A percentile compares a stretch with the other conserved stretches of the same genome.
Evolutionary conservation across 1,140 invertebrate genomes (phyloP).

Genomic region (Vollenhovia emeryi): DNA sequence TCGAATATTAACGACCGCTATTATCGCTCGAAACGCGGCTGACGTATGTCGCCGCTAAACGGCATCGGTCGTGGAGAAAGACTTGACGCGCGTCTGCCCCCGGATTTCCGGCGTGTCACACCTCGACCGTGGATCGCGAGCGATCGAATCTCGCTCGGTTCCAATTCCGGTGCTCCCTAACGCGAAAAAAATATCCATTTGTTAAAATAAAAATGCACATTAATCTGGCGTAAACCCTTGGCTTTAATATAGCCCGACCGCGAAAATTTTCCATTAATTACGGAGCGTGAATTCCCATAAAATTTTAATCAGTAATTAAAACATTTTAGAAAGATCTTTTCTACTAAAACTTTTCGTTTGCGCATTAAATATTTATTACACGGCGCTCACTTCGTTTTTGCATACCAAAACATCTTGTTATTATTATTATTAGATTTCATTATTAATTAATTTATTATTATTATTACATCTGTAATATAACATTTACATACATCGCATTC

Average conservation of each 20-base stretch:
- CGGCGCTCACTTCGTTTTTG: not conserved
- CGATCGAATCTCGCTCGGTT: not conserved
- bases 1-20: conserved; percentile 74
- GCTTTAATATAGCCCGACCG: not conserved
- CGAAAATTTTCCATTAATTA: not conserved
- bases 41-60: conserved; percentile 50
- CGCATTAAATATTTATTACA: not conserved
- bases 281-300: not conserved
- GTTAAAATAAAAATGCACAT: not conserved
- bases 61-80: not conserved
- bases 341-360: not conserved
- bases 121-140: not conserved
- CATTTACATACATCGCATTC: too few relatives aligned
- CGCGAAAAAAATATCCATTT: not conserved
- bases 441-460: not conserved
- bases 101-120: not conserved
- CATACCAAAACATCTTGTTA: not conserved
- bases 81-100: not conserved
- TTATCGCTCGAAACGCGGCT: conserved; percentile 51
- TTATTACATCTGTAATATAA: not conserved
- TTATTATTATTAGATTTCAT: not conserved
- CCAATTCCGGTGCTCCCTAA: not conserved
- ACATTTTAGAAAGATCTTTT: not conserved
- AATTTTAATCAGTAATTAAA: not conserved
- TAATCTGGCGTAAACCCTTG: not conserved